Evolutionary conservation across 2,113 vertebrate species (phyloP), one percentile per base, ranked within the genome.

Genomic region (Rhadina sibilatrix): DNA sequence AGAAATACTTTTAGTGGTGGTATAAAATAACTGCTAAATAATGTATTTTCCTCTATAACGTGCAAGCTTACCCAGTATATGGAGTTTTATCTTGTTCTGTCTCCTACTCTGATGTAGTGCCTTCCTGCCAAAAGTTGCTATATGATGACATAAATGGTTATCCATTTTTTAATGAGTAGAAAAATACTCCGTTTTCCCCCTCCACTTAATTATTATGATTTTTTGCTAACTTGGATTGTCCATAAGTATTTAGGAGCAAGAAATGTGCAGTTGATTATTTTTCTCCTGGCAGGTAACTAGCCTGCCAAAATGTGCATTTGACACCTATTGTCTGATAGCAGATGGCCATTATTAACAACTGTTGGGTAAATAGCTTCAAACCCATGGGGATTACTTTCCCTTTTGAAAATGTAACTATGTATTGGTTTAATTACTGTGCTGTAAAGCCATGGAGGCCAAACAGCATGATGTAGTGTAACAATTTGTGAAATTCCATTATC

Each of bases 301-400:
- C 68, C 72, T 94, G 96, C 94, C 95, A 96, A 93, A 96, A 94
- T 95, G 80, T 94, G 71, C 72, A 92, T 96, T 96, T 97, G 90
- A 96, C 95, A 97, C 96, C 93, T 96, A 95, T 97, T 97, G 90
- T 96, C 76, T 87, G 96, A 96, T 92, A 93, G 88, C 96, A 96
- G 95, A 93, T 97, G 95, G 92, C 96, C 28, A 0, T 89, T 95
- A 93, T 96, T 97, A 97, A 87, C 83, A 96, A 93, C 76, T 92
- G 76, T 93, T 89, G 93, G 80, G 85, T 94, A 96, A 97, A 96
- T 96, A 96, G 95, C 93, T 96, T 93, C 52, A 92, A 68, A 78
- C 44, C 90, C 89, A 9, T 23, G 64, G 93, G 85, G 90, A 90
- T 50, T 86, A 65, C 88, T 95, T 97, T 95, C 42, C n/a, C 56